Conservation (phyloP, 2,888 invertebrate genomes). For the Ditula angustiorana region DNA sequence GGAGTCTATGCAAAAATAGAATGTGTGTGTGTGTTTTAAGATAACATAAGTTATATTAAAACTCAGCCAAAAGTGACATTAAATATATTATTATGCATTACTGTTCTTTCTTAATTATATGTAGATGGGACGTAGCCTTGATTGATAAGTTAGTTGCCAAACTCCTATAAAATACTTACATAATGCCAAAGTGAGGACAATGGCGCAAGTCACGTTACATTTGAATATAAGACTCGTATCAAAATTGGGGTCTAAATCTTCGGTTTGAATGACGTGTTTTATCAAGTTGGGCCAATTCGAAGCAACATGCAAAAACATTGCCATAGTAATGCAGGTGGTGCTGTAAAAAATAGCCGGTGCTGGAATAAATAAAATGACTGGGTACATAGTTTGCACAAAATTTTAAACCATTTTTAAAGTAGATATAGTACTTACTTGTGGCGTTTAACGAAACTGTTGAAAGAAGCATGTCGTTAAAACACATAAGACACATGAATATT, state of each 20-base stretch:
- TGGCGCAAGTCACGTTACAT: slow-evolving; percentile 68
- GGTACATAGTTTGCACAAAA: no score
- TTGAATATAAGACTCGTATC: slow-evolving; percentile 56
- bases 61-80: no score
- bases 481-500: slow-evolving; percentile 65
- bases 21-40: no score
- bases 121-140: no score
- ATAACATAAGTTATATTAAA: no score
- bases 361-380: slow-evolving; percentile 48
- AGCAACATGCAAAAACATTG: slow-evolving; percentile 66
- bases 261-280: slow-evolving; percentile 60
- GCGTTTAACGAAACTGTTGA: slow-evolving; percentile 59
- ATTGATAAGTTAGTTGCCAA: no score
- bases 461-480: slow-evolving; percentile 55
- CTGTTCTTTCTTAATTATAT: no score
- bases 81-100: no score
- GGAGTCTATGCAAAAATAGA: no score
- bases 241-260: slow-evolving; percentile 67
- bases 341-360: slow-evolving; percentile 71
- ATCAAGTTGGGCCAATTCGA: slow-evolving; percentile 65
- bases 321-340: slow-evolving; percentile 67
- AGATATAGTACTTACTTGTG: slow-evolving; percentile 60
- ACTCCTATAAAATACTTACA: slow-evolving; percentile 55
- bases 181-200: slow-evolving; percentile 63
- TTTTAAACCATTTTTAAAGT: background rate